Evolutionary conservation across 1,140 invertebrate genomes (phyloP).

Genomic region (Phenacoccus solenopsis): DNA sequence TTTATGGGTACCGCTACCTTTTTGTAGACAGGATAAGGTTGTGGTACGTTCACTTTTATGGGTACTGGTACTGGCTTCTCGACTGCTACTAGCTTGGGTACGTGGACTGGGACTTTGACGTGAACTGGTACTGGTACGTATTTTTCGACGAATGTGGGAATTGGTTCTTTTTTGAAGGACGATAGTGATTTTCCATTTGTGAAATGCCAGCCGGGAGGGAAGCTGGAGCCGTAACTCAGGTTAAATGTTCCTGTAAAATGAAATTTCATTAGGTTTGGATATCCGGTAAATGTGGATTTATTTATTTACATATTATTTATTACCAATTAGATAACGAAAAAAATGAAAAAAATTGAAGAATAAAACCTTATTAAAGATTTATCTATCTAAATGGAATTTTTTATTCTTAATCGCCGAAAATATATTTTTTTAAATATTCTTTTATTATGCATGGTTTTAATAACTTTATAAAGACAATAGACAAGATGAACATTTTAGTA

Average conservation of each 20-base stretch:
- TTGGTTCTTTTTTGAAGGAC: background rate
- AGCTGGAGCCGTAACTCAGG: background rate
- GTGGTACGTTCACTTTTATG: background rate
- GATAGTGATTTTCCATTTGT: background rate
- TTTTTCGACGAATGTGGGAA: background rate
- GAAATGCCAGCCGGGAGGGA: background rate
- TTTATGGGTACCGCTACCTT: constrained; percentile 53
- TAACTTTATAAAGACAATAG: no score
- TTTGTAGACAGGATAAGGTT: constrained; percentile 56
- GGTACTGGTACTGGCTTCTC: constrained; percentile 9
- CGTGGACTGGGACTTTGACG: background rate
- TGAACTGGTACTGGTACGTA: constrained; percentile 19
- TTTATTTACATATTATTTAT: no score
- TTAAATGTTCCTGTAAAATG: background rate
- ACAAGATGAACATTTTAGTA: no score
- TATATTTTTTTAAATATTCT: no score
- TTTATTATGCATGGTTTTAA: no score
- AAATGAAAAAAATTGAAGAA: no score
- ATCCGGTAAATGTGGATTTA: no score
- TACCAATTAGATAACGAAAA: no score
- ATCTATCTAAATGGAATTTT: no score
- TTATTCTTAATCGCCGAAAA: no score
- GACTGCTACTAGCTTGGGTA: background rate
- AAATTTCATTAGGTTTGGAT: no score
- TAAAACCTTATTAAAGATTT: no score